Evolutionary conservation across 1,140 invertebrate genomes (phyloP), one percentile per base, ranked within the genome.

Genomic region (Metopolophium dirhodum): DNA sequence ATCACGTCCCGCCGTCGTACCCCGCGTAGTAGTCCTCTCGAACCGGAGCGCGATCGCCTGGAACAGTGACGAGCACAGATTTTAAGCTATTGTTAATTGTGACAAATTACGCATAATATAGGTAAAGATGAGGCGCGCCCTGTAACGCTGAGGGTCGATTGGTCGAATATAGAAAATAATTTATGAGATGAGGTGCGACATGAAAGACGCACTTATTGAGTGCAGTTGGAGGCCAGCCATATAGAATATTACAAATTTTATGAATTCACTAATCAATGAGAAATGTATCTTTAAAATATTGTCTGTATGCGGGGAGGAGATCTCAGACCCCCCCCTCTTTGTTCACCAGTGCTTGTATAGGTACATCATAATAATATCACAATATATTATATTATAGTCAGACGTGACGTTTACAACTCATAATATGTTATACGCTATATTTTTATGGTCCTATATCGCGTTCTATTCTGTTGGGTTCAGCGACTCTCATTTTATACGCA

Each of bases 341-440:
- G 30, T 77, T n/a, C 61, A 22, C 14, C 61, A 0, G 11, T n/a
- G 14, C 3, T 68, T n/a, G 61, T 26, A 26, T 30, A 68, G 14
- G 49, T 61, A 61, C 77, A 26, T 37, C 20, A 83, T 83, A 37
- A 83, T 83, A 22, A 82, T 82, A 82, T 37, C 35, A 83, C n/a
- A 82, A 20, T 37, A 7, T 82, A 37, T 22, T 20, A 8, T 30
- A 14, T 0, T 23, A 83, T 22, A 23, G 83, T 85, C 83, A 11
- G 11, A 86, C 83, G 83, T 86, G 83, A 47, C 83, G 41, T 86
- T 86, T 86, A 86, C 41, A 86, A 86, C 23, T 68, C 61, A 4
- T 47, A 86, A 86, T 30, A 41, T 47, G 23, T 9, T 47, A 26
- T 68, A n/a, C 61, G 30, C 61, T n/a, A 77, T 77, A 77, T n/a